Evolutionary conservation across 2,888 invertebrate genomes (phyloP).

Genomic region (Tridacna gigas): DNA sequence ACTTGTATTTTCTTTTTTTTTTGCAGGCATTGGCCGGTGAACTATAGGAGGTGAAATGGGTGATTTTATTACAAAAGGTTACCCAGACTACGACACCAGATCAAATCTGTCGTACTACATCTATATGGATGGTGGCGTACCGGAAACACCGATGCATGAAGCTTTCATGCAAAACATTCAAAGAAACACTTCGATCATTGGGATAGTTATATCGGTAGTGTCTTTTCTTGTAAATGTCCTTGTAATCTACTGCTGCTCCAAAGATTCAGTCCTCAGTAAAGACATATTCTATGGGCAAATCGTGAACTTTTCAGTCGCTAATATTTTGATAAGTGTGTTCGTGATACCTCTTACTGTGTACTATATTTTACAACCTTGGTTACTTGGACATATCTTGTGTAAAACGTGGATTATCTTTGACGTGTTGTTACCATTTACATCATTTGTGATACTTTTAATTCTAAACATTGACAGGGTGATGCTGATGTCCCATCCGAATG

Average conservation of each 20-base stretch:
- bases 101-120: constrained; percentile 1
- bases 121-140: constrained; percentile 7
- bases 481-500: constrained; percentile 30
- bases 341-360: constrained; percentile 58
- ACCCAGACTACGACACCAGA: not conserved
- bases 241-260: constrained; percentile 37
- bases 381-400: constrained; percentile 54
- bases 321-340: constrained; percentile 46
- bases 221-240: constrained; percentile 39
- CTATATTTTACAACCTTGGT: constrained; percentile 52
- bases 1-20: not conserved
- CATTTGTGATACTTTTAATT: constrained; percentile 40
- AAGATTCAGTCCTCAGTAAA: constrained; percentile 11
- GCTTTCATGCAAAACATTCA: constrained; percentile 25
- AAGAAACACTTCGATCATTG: constrained; percentile 40
- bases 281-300: constrained; percentile 52
- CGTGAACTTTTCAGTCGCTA: constrained; percentile 49
- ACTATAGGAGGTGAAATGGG: not conserved
- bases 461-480: constrained; percentile 55
- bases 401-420: constrained; percentile 50
- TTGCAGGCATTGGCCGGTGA: not conserved
- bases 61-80: not conserved
- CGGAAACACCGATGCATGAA: constrained; percentile 19
- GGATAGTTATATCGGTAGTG: constrained; percentile 37
- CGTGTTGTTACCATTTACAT: constrained; percentile 52